A percentile compares a stretch with the other conserved stretches of the same genome.
These are phyloP conservation scores for Brevimyrus niger DNA, from an alignment of 2,113 vertebrate genomes.

Conservation along the genomic window DNA sequence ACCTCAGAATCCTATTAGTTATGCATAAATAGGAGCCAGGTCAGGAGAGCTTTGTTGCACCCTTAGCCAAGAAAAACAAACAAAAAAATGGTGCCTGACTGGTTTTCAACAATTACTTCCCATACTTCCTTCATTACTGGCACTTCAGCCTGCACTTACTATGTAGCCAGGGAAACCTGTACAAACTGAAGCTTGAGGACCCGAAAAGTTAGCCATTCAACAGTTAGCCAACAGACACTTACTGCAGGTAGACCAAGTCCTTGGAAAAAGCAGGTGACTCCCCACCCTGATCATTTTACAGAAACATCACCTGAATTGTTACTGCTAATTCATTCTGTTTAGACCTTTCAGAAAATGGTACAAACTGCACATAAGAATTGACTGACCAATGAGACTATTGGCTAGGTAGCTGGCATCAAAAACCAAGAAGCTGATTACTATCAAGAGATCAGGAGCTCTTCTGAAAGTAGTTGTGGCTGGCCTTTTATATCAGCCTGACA, in stretches of 20 bases:
- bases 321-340: not conserved
- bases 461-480: not conserved
- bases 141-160: not conserved
- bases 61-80: not conserved
- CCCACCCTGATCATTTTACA: not conserved
- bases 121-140: not conserved
- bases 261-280: not conserved
- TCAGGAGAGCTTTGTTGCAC: not conserved
- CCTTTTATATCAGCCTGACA: not conserved
- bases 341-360: not conserved
- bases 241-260: not conserved
- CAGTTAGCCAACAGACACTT: no score
- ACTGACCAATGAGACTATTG: not conserved
- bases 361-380: not conserved
- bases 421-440: not conserved
- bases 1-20: not conserved
- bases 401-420: not conserved
- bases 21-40: not conserved
- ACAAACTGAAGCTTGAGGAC: not conserved
- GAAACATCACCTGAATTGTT: not conserved
- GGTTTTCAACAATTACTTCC: not conserved
- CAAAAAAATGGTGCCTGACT: not conserved
- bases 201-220: not conserved
- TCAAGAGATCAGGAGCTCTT: not conserved
- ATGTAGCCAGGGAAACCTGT: not conserved